Conservation (phyloP, 2,113 vertebrate genomes). For the Tauraco erythrolophus region DNA sequence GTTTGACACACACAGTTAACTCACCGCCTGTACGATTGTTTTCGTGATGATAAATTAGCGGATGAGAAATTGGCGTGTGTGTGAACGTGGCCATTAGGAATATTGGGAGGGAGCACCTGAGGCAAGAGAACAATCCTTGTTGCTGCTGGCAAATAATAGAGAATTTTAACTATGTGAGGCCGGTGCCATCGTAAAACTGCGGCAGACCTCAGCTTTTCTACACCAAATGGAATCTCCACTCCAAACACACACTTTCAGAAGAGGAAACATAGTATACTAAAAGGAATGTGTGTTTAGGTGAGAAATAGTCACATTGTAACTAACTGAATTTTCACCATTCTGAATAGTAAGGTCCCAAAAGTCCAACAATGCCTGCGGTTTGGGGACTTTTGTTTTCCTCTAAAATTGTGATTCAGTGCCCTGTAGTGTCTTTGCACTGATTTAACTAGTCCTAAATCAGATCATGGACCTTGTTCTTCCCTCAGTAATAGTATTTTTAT, state of each 20-base stretch:
- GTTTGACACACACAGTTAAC: neutral
- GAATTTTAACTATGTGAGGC: fast-evolving
- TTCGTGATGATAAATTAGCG: neutral
- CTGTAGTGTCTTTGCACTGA: neutral
- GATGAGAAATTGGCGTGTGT: neutral
- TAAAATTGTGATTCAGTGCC: neutral
- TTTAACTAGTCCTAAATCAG: neutral
- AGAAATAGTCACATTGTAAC: neutral
- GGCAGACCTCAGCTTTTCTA: neutral
- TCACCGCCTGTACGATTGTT: neutral
- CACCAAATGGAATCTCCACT: neutral
- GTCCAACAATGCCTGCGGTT: neutral
- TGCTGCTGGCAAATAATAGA: neutral
- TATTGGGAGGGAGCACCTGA: neutral
- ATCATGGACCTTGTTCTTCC: neutral
- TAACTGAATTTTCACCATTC: neutral
- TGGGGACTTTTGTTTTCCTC: neutral
- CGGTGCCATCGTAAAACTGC: neutral
- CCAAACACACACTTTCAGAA: neutral
- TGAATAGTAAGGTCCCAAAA: neutral
- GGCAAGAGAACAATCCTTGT: neutral
- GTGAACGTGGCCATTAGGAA: neutral
- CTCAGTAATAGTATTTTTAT: neutral
- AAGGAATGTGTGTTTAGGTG: neutral
- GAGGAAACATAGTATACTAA: neutral